Evolutionary conservation across 2,113 vertebrate species (phyloP), one percentile per base, ranked within the genome.

Genomic region (Tenebrosternarchus preto): DNA sequence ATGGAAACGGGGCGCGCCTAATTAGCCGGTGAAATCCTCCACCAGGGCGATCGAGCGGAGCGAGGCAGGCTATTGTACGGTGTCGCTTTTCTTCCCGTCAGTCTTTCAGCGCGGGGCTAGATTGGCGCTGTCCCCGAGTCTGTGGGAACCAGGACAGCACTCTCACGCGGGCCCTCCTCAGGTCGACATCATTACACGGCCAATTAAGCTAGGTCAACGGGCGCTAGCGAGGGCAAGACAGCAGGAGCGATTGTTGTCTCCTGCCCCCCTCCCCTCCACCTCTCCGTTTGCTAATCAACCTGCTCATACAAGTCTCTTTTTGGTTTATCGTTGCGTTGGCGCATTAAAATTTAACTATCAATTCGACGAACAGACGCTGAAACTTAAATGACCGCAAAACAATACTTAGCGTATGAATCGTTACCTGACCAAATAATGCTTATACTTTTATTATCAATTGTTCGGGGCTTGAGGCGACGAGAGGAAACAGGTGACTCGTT

Each of bases 151-250:
- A 79, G 88, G 82, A 81, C 64, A 72, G 73, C 31, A 27, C 78
- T 87, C 84, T 92, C 90, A 89, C 86, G 17, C 56, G 73, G 86
- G 53, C 25, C 64, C 86, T 85, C 92, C 91, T 91, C 82, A 84
- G 87, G 85, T 89, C 91, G 88, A 91, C 78, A 90, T 92, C 90
- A 90, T 93, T 94, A 91, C 86, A 89, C 88, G 92, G 91, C 90
- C 93, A 91, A 90, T 91, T 92, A 92, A 89, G 85, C 88, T 87
- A 89, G 92, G 92, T 90, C 90, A 90, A 80, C 73, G 24, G 85
- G 86, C 85, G 80, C 84, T 86, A 89, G 89, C 87, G 84, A 64
- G 80, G 88, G 83, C 67, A 84, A 83, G 87, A 87, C 89, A 86
- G 86, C 89, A 80, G 87, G 88, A 80, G 90, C 59, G 25, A 84